Evolutionary conservation across 2,113 vertebrate species (phyloP).

Genomic region (Picathartes gymnocephalus): DNA sequence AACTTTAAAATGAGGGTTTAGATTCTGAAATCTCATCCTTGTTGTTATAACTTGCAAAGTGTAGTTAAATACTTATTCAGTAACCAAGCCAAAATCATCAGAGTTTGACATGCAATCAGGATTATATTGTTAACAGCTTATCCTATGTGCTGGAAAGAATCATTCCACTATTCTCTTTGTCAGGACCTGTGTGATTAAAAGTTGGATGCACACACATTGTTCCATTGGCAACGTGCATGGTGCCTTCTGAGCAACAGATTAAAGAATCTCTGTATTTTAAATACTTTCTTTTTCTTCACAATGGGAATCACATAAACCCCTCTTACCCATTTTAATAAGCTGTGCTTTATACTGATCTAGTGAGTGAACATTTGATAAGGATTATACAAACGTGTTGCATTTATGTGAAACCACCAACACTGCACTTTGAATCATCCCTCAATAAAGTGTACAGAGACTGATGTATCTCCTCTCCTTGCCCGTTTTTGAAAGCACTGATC

Average conservation of each 20-base stretch:
- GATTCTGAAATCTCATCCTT: not conserved
- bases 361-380: constrained; percentile 60
- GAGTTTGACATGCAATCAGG: constrained; percentile 4
- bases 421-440: constrained; percentile 17
- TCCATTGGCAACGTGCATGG: not conserved
- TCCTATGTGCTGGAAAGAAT: not conserved
- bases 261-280: constrained; percentile 48
- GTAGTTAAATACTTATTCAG: not conserved
- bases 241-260: constrained; percentile 52
- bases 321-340: constrained; percentile 61
- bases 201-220: not conserved
- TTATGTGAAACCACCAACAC: constrained; percentile 45
- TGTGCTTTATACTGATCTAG: constrained; percentile 38
- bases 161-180: not conserved
- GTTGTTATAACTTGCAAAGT: not conserved
- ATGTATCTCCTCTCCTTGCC: not conserved
- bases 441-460: not conserved
- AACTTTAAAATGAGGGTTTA: not conserved
- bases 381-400: constrained; percentile 58
- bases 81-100: not conserved
- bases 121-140: constrained; percentile 30
- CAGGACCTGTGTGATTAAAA: constrained; percentile 35
- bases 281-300: constrained; percentile 16
- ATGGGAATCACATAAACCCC: constrained; percentile 39
- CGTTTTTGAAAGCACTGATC: not conserved